Conservation (phyloP, 2,797 vertebrate genomes). For the Fratercula arctica region DNA sequence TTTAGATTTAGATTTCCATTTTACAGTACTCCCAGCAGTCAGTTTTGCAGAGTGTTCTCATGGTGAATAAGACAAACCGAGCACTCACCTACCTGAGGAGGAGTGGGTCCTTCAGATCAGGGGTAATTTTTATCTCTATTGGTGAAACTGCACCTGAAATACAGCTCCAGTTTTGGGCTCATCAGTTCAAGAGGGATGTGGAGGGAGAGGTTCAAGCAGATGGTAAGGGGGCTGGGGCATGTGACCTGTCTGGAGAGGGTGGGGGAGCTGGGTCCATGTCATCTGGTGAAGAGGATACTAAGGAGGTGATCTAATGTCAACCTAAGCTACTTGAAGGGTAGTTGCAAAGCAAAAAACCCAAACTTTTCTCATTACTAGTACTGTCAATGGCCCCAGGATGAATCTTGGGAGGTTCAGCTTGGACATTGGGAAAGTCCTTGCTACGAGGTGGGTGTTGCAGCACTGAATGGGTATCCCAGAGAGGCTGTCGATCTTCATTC, state of each 20-base stretch:
- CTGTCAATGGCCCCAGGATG: neutral
- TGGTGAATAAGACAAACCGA: neutral
- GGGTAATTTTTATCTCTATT: neutral
- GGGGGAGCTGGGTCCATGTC: neutral
- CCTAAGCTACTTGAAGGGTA: neutral
- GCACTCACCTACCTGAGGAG: neutral
- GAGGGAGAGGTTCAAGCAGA: neutral
- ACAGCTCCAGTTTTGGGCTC: neutral
- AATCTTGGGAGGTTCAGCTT: neutral
- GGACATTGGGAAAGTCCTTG: neutral
- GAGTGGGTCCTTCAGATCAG: neutral
- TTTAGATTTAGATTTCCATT: neutral
- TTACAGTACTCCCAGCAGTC: neutral
- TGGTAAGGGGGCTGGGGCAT: neutral
- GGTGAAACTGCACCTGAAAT: neutral
- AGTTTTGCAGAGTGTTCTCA: neutral
- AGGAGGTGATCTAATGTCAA: neutral
- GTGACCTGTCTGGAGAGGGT: neutral
- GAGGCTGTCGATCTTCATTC: neutral
- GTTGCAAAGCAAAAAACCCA: fast-evolving
- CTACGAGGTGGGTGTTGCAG: neutral
- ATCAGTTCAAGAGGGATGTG: neutral
- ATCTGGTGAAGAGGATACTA: neutral
- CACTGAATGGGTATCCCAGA: neutral
- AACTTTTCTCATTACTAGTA: neutral